phyloP scores from a whole-genome alignment of 2,888 invertebrate genomes.

The Harpalus rufipes region DNA sequence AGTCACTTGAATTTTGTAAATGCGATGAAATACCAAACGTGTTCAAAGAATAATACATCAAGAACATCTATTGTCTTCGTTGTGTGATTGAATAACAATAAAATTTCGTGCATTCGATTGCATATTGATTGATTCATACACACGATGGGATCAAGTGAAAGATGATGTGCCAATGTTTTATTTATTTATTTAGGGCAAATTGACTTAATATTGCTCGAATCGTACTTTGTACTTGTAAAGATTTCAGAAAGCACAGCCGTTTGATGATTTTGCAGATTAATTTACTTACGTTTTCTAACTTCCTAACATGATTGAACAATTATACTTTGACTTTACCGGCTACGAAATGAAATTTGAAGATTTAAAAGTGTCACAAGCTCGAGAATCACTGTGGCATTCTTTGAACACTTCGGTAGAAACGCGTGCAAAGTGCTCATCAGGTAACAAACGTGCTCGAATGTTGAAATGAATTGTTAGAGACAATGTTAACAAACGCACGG shows the following conservation, averaged over 20 bases:
- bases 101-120: background rate
- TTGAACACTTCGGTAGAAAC: constrained; percentile 41
- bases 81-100: constrained; percentile 21
- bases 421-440: constrained; percentile 42
- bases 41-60: constrained; percentile 39
- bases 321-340: background rate
- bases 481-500: constrained; percentile 64
- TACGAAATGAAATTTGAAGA: constrained; percentile 11
- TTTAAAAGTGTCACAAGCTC: background rate
- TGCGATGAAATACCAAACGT: constrained; percentile 37
- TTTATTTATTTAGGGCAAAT: constrained; percentile 18
- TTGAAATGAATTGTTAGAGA: constrained; percentile 34
- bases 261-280: constrained; percentile 32
- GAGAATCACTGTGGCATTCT: constrained; percentile 8
- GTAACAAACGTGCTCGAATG: constrained; percentile 58
- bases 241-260: constrained; percentile 51
- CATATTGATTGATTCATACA: background rate
- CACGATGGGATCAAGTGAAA: constrained; percentile 1
- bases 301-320: background rate
- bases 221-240: constrained; percentile 46
- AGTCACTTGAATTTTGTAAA: constrained; percentile 47
- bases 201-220: constrained; percentile 58
- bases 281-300: constrained; percentile 15
- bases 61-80: constrained; percentile 52
- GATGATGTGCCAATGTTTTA: constrained; percentile 16